Evolutionary conservation across 2,797 vertebrate genomes (phyloP), one percentile per base, ranked within the genome.

Genomic region (Petrocephalus schoutedeni): DNA sequence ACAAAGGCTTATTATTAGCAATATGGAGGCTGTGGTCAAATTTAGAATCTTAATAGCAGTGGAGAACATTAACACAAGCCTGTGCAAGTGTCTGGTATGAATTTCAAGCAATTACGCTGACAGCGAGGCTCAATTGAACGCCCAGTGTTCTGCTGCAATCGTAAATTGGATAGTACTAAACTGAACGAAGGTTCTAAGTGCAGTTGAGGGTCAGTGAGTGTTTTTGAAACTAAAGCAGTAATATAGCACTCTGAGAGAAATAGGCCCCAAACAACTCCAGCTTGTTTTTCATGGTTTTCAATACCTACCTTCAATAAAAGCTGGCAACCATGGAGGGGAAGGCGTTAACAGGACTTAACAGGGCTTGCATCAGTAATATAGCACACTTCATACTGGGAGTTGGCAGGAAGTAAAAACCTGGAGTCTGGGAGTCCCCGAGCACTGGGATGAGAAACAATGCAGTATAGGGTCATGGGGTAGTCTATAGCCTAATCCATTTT

Each of bases 1-100:
- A 80, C 74, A 80, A 80, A 9, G 45, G 51, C 6, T 86, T 74
- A 86, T 71, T 77, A 88, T 21, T 85, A 88, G 64, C 85, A 86
- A 67, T 71, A 88, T 88, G 67, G 5, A 77, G 28, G 53, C 53
- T 28, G 36, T 32, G 32, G 14, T 86, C 84, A 56, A 32, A 80
- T 57, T 58, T 59, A 54, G 85, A 86, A 77, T 45, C 57, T 87
- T n/a, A 32, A n/a, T 87, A 74, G 87, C 74, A 80, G 74, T 14
- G 41, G 54, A 7, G 74, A 57, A 59, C 53, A 82, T 82, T 58
- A 21, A 56, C n/a, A 80, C 71, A 41, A 41, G 32, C 87, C 71
- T 57, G 56, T 56, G 36, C 8, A 58, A 82, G 3, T 58, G 74
- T 53, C 4, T 58, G 54, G 28, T 56, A 59, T 51, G 28, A 54